These are phyloP conservation scores for Idaea aversata DNA, from an alignment of 2,888 invertebrate genomes.

Conservation along the genomic window DNA sequence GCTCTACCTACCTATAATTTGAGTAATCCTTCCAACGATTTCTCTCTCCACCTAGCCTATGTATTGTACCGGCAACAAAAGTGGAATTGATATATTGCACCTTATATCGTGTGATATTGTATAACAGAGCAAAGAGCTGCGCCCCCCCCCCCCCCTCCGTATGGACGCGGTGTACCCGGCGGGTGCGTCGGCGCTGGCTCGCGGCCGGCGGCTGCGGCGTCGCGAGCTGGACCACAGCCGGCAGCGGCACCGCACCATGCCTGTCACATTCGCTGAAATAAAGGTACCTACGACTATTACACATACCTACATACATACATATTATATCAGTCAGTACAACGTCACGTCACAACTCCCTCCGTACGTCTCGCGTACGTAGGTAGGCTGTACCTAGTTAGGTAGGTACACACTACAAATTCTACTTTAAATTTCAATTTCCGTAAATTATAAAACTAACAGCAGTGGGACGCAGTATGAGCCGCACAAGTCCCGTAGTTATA, in stretches of 20 bases:
- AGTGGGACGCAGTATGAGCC: background rate
- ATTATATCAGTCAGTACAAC: background rate
- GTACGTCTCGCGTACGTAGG: background rate
- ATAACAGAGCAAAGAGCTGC: too few species aligned
- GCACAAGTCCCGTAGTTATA: too few species aligned
- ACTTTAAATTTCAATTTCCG: background rate
- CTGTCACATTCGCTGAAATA: slow-evolving; percentile 88
- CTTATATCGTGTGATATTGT: too few species aligned
- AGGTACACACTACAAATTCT: too few species aligned
- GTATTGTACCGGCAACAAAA: too few species aligned
- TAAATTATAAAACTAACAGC: too few species aligned
- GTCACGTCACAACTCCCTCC: background rate
- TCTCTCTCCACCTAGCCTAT: too few species aligned
- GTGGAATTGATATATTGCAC: too few species aligned
- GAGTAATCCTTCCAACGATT: too few species aligned
- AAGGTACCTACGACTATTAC: slow-evolving; percentile 63
- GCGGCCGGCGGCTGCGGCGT: slow-evolving; percentile 64
- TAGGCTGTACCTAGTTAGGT: background rate
- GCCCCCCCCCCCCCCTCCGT: slow-evolving; percentile 4
- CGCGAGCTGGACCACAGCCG: slow-evolving; percentile 31
- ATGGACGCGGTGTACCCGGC: slow-evolving; percentile 87
- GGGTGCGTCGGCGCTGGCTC: slow-evolving; percentile 81
- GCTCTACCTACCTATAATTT: too few species aligned
- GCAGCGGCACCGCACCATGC: slow-evolving; percentile 83
- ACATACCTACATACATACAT: too few species aligned